A percentile compares a stretch with the other conserved stretches of the same genome.
phyloP scores from a whole-genome alignment of 2,888 invertebrate genomes.

The Ischnura elegans region DNA sequence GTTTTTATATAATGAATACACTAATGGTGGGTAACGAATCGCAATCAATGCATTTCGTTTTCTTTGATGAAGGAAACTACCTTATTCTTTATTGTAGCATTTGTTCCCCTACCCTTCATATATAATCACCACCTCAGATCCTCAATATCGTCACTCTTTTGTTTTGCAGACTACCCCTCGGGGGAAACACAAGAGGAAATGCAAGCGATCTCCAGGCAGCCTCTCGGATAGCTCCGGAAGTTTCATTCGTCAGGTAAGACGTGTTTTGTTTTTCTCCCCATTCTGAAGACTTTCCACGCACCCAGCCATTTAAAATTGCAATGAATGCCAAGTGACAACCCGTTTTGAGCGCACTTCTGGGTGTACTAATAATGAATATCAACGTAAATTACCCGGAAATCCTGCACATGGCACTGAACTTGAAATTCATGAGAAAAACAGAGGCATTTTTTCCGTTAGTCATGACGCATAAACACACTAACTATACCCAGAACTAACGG shows the following conservation, averaged over 20 bases:
- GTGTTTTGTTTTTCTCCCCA: background rate
- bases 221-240: constrained; percentile 74
- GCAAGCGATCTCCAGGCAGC: constrained; percentile 73
- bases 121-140: constrained; percentile 3
- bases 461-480: no score
- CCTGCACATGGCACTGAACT: background rate
- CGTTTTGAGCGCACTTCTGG: background rate
- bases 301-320: background rate
- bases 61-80: no score
- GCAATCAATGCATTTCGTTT: no score
- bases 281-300: background rate
- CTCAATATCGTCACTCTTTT: constrained; percentile 4
- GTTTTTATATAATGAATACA: no score
- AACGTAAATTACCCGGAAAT: background rate
- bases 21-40: no score
- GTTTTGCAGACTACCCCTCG: constrained; percentile 60
- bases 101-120: background rate
- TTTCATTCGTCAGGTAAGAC: constrained; percentile 73
- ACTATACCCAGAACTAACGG: no score
- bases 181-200: constrained; percentile 70
- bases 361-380: background rate
- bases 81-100: background rate
- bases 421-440: background rate
- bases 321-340: background rate
- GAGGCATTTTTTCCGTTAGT: background rate